Conservation (phyloP, 2,113 vertebrate genomes). For the Archilochus colubris region DNA sequence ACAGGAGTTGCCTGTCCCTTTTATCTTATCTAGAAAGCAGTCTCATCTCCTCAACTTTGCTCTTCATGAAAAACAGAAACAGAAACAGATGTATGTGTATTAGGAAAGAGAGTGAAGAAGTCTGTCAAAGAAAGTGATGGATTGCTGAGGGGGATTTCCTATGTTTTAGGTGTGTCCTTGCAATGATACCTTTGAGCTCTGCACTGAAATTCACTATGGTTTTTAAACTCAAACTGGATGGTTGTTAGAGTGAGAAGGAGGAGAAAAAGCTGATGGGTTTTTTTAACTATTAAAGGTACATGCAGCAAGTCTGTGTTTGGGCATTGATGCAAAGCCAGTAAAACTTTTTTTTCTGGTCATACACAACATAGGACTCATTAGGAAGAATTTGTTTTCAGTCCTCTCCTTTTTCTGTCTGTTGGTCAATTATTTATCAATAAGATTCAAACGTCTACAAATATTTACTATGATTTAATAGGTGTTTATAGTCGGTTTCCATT, state of each 20-base stretch:
- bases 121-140: background rate
- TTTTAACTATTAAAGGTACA: background rate
- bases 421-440: background rate
- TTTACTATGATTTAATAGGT: background rate
- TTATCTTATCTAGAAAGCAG: background rate
- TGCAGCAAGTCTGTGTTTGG: background rate
- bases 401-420: background rate
- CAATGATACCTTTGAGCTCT: background rate
- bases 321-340: background rate
- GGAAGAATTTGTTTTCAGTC: background rate
- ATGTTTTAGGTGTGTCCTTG: background rate
- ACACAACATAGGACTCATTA: background rate
- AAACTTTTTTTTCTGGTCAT: background rate
- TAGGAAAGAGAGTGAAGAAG: background rate
- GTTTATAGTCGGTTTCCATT: background rate
- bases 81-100: background rate
- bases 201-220: background rate
- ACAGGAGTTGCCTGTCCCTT: background rate
- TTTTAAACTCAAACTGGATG: background rate
- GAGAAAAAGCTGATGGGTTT: background rate
- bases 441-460: background rate
- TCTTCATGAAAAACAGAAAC: background rate
- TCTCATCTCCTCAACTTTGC: background rate
- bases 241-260: background rate
- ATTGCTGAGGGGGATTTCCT: background rate